phyloP scores from a whole-genome alignment of 2,797 vertebrate species.

The Zonotrichia albicollis region DNA sequence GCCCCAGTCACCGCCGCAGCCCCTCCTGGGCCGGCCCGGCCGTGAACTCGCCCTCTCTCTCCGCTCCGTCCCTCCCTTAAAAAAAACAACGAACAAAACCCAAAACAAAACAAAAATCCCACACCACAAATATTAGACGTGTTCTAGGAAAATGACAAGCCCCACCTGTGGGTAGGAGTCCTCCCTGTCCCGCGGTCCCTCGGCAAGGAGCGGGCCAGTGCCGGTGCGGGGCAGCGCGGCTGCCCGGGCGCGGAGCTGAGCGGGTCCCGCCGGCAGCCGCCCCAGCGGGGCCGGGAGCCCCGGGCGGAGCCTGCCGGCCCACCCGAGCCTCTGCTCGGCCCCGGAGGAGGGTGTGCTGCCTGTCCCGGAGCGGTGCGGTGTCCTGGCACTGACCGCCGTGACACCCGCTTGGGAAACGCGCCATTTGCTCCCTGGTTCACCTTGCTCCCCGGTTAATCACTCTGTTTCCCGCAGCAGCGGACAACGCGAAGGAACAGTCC shows the following conservation, averaged over 20 bases:
- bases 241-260: not conserved
- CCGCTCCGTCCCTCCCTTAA: not conserved
- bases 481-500: not conserved
- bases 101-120: not conserved
- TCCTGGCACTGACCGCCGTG: not conserved
- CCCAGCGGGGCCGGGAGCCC: no score
- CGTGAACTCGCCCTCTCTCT: not conserved
- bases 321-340: not conserved
- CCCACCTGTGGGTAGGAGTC: not conserved
- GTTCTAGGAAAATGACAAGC: not conserved
- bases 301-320: not conserved
- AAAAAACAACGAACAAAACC: not conserved
- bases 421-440: not conserved
- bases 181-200: not conserved
- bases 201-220: not conserved
- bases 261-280: not conserved
- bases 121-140: not conserved
- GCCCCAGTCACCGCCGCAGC: not conserved
- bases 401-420: not conserved
- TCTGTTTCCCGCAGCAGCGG: not conserved
- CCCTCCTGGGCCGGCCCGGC: no score
- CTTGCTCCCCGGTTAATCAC: no score
- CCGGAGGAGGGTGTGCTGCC: not conserved
- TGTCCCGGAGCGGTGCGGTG: not conserved
- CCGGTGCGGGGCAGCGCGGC: not conserved